Conservation (phyloP, 1,140 invertebrate genomes). For the Drosophila albomicans region DNA sequence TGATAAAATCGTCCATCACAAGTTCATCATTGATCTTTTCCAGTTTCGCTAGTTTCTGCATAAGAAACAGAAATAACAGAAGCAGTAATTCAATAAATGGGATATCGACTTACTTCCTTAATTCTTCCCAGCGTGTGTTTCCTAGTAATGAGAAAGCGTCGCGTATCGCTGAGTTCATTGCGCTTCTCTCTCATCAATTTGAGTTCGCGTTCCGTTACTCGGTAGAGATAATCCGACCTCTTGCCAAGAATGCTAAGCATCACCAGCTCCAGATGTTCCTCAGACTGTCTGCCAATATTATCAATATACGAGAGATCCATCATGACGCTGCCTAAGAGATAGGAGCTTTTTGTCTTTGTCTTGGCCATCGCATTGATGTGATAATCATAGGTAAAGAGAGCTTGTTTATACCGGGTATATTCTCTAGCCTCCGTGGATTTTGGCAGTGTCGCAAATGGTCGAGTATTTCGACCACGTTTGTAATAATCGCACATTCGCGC, state of each 20-base stretch:
- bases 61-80: not conserved
- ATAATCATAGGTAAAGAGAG: conserved; percentile 24
- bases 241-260: conserved; percentile 12
- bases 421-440: not conserved
- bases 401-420: not conserved
- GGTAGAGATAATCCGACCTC: conserved; percentile 34
- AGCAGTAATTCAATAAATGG: not conserved
- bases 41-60: conserved; percentile 51
- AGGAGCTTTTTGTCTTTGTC: conserved; percentile 22
- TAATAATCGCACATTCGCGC: conserved; percentile 40
- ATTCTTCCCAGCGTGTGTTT: conserved; percentile 56
- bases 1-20: conserved; percentile 55
- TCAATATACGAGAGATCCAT: conserved; percentile 44
- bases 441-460: not conserved
- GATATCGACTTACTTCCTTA: conserved; percentile 34
- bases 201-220: conserved; percentile 20
- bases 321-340: conserved; percentile 25
- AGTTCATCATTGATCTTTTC: conserved; percentile 60
- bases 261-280: conserved; percentile 21
- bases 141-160: conserved; percentile 48
- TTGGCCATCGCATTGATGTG: not conserved
- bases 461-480: conserved; percentile 31
- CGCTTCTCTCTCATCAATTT: conserved; percentile 43
- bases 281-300: conserved; percentile 12
- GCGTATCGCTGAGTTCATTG: conserved; percentile 60